Percentiles rank a stretch among this genome's conserved stretches.
phyloP scores from a whole-genome alignment of 2,888 invertebrate species.

The Cheilosia urbana region DNA sequence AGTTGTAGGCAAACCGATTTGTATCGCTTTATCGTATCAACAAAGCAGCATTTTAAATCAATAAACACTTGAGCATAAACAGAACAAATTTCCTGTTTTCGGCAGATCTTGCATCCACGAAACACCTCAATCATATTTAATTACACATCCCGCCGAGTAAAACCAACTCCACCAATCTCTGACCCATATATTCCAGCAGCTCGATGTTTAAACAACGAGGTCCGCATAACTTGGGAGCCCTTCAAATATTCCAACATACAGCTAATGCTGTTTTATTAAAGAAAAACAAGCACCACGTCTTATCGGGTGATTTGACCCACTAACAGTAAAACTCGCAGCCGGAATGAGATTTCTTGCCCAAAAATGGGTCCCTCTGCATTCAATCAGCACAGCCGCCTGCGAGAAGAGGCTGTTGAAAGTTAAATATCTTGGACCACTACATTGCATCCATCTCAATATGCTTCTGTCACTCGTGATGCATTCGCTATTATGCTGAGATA shows the following conservation, averaged over 20 bases:
- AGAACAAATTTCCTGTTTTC: constrained; percentile 13
- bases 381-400: constrained; percentile 23
- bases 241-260: not conserved
- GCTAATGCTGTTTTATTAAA: constrained; percentile 8
- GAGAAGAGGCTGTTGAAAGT: constrained; percentile 45
- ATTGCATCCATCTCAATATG: constrained; percentile 6
- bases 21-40: constrained; percentile 1
- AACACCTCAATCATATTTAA: constrained; percentile 26
- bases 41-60: constrained; percentile 33
- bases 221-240: constrained; percentile 5
- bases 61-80: constrained; percentile 45
- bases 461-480: constrained; percentile 42
- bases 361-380: constrained; percentile 51
- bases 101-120: constrained; percentile 11
- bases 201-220: constrained; percentile 22
- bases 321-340: constrained; percentile 27
- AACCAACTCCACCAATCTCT: constrained; percentile 30
- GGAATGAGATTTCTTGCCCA: constrained; percentile 64
- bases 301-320: constrained; percentile 55
- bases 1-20: not conserved
- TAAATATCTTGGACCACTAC: constrained; percentile 45
- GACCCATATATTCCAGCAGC: constrained; percentile 46
- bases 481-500: constrained; percentile 25
- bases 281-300: not conserved
- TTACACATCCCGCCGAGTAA: constrained; percentile 20